These are phyloP conservation scores for Triplophysa rosa DNA, from an alignment of 2,113 vertebrate species.

Conservation along the genomic window DNA sequence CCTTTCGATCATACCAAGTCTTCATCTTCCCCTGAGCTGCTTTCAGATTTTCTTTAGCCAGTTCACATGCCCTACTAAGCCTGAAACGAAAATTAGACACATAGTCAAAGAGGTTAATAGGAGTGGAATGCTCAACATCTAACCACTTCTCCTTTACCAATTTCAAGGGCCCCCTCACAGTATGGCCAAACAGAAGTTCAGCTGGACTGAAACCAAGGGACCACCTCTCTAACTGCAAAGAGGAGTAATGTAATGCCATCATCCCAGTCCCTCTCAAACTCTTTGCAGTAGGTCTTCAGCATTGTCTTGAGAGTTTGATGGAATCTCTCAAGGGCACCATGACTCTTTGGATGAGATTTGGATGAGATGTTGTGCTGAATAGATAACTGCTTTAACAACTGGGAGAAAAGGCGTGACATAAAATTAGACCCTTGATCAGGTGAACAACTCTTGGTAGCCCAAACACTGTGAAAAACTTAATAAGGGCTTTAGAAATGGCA, in stretches of 20 bases:
- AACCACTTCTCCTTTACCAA: background rate
- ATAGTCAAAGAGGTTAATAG: background rate
- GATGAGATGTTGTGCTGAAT: background rate
- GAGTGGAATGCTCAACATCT: background rate
- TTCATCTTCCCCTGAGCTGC: background rate
- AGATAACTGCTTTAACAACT: background rate
- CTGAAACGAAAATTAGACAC: background rate
- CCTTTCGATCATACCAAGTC: background rate
- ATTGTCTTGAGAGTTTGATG: background rate
- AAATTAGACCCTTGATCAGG: background rate
- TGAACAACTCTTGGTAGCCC: background rate
- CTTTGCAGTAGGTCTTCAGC: background rate
- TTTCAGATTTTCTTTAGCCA: background rate
- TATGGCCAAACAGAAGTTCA: too few relatives aligned
- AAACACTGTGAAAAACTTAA: background rate
- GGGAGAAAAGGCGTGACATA: background rate
- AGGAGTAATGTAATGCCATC: background rate
- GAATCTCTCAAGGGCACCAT: background rate
- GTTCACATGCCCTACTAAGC: background rate
- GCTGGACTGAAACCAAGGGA: too few relatives aligned
- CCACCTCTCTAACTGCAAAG: conserved; percentile 6
- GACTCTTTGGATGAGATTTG: background rate
- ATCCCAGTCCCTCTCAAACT: background rate
- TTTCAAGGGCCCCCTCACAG: too few relatives aligned
- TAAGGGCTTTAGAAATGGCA: background rate